Evolutionary conservation across 2,888 invertebrate species (phyloP).

Genomic region (Melanophora roralis): DNA sequence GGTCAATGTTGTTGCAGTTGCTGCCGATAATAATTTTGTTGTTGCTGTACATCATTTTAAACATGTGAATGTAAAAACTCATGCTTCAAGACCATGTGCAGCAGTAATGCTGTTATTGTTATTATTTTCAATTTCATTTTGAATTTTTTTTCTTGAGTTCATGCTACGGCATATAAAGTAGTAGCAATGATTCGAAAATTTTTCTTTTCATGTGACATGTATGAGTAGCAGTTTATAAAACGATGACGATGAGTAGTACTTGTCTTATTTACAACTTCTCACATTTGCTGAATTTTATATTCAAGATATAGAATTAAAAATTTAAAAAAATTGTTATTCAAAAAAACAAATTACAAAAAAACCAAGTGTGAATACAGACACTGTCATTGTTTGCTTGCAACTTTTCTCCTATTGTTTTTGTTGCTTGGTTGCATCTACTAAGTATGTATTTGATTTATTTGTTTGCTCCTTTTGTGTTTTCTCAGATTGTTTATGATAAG

Average conservation of each 20-base stretch:
- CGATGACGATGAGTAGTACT: constrained; percentile 43
- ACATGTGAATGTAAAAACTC: neutral
- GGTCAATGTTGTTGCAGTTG: constrained; percentile 70
- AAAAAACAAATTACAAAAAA: constrained; percentile 1
- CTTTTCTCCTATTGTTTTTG: neutral
- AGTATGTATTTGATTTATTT: neutral
- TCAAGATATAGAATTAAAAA: neutral
- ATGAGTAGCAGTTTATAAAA: constrained; percentile 15
- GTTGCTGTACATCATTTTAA: constrained; percentile 29
- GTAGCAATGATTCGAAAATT: neutral
- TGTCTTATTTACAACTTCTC: constrained; percentile 46
- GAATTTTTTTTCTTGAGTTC: constrained; percentile 14
- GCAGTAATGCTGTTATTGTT: constrained; percentile 5
- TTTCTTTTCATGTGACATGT: constrained; percentile 32
- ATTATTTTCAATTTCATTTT: neutral
- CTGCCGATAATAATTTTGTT: constrained; percentile 38
- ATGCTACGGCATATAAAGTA: constrained; percentile 42
- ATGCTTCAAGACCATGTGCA: constrained; percentile 54
- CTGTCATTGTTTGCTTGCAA: constrained; percentile 46
- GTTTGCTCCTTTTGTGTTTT: neutral
- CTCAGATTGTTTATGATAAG: constrained; percentile 52
- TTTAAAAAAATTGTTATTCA: constrained; percentile 8
- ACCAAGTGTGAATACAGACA: constrained; percentile 53
- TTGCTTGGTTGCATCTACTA: constrained; percentile 14
- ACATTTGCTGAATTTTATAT: constrained; percentile 2